These are phyloP conservation scores for Drosophila triauraria DNA, from an alignment of 1,140 invertebrate genomes.

Conservation along the genomic window DNA sequence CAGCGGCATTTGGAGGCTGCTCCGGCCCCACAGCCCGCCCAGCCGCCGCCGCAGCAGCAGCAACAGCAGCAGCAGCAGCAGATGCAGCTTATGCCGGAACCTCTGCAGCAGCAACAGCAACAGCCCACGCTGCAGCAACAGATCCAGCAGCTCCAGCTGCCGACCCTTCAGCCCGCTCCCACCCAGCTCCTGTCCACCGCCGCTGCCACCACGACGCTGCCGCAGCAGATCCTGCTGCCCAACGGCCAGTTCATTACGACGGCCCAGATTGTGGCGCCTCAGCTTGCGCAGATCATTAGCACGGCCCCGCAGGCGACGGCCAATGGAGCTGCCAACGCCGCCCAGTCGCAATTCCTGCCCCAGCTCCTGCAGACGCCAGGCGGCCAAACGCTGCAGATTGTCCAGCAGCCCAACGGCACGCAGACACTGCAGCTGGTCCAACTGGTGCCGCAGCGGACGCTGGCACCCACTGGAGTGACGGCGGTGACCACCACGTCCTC, in stretches of 20 bases:
- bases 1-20: slow-evolving; percentile 55
- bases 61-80: slow-evolving; percentile 10
- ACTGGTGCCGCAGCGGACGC: slow-evolving; percentile 64
- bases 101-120: slow-evolving; percentile 39
- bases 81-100: slow-evolving; percentile 55
- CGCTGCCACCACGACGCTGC: slow-evolving; percentile 47
- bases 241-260: slow-evolving; percentile 85
- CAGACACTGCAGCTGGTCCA: slow-evolving; percentile 79
- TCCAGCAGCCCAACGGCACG: slow-evolving; percentile 80
- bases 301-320: slow-evolving; percentile 46
- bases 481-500: slow-evolving; percentile 43
- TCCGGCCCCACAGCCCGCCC: slow-evolving; percentile 22
- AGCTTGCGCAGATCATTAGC: slow-evolving; percentile 66
- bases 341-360: slow-evolving; percentile 73
- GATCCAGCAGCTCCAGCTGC: slow-evolving; percentile 65
- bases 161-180: slow-evolving; percentile 65
- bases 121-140: slow-evolving; percentile 55
- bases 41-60: slow-evolving; percentile 8
- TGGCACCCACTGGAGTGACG: slow-evolving; percentile 40
- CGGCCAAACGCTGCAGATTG: slow-evolving; percentile 79
- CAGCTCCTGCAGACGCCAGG: slow-evolving; percentile 77
- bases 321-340: slow-evolving; percentile 39
- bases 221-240: slow-evolving; percentile 80
- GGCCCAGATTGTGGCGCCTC: slow-evolving; percentile 74
- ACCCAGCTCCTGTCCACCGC: slow-evolving; percentile 54